Evolutionary conservation across 2,888 invertebrate species (phyloP), one percentile per base, ranked within the genome.

Genomic region (Druceiella hillmani): DNA sequence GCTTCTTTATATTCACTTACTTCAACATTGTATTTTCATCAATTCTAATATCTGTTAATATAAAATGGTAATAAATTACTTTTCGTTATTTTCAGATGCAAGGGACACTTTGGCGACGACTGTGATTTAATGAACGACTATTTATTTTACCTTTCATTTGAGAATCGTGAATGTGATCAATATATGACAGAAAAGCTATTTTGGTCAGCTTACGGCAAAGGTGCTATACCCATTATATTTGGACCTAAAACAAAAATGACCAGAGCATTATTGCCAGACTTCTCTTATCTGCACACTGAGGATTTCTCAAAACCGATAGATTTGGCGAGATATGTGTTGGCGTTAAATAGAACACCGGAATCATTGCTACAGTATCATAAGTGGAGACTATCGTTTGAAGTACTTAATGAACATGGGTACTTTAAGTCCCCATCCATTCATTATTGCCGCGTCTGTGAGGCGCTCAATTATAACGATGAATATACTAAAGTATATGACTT

Each of bases 181-280:
- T 85, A 85, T 50, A 57, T 84, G 29, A 83, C 83, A 0, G 84
- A 85, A 52, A 85, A 85, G 55, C 54, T 75, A 1, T 84, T 78
- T 60, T 77, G 80, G 67, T 73, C 83, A 47, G 79, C 77, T 0
- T 81, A 75, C 48, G 51, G 59, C 2, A 81, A 79, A 55, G 70
- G 73, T 10, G 66, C 79, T 1, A 73, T 83, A 17, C 83, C 83
- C 0, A 59, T 83, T 3, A 76, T 83, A 25, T 75, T 81, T 72
- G 84, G 83, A 0, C 66, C 78, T 2, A 54, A 67, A 2, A 36
- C 30, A 57, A 66, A 51, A 66, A 79, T n/a, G n/a, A n/a, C n/a
- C n/a, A n/a, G n/a, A n/a, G n/a, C n/a, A n/a, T n/a, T n/a, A n/a
- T n/a, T n/a, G n/a, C n/a, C n/a, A n/a, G n/a, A n/a, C n/a, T n/a